A percentile compares a stretch with the other conserved stretches of the same genome.
Evolutionary conservation across 2,888 invertebrate genomes (phyloP).

Genomic region (Peribatodes rhomboidaria): DNA sequence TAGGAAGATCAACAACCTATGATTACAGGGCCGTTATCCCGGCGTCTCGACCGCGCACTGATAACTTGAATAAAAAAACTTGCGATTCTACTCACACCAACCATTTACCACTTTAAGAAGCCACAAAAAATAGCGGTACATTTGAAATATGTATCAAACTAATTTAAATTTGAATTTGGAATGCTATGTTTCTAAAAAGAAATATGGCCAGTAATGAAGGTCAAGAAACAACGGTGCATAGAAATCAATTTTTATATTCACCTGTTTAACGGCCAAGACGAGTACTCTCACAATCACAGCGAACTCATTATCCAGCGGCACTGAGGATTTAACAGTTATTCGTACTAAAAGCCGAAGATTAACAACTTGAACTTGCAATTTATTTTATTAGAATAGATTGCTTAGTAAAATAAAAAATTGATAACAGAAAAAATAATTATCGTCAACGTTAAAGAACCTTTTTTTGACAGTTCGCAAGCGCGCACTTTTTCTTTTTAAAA

Average conservation of each 20-base stretch:
- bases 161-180: conserved; percentile 54
- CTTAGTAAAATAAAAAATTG: background rate
- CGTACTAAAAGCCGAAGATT: conserved; percentile 71
- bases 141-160: conserved; percentile 39
- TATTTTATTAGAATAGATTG: conserved; percentile 31
- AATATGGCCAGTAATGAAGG: conserved; percentile 53
- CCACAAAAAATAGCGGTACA: conserved; percentile 44
- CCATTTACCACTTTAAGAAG: conserved; percentile 29
- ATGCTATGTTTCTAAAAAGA: conserved; percentile 38
- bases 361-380: conserved; percentile 52
- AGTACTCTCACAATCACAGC: conserved; percentile 78
- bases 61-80: conserved; percentile 66
- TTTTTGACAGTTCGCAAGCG: conserved; percentile 75
- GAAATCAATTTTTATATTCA: conserved; percentile 73
- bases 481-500: conserved; percentile 75
- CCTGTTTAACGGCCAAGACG: conserved; percentile 79
- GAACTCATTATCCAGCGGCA: conserved; percentile 82
- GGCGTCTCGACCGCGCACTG: conserved; percentile 74
- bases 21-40: conserved; percentile 86
- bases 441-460: conserved; percentile 51
- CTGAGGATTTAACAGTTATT: conserved; percentile 79
- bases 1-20: conserved; percentile 86
- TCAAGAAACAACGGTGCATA: conserved; percentile 63
- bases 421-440: conserved; percentile 35
- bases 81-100: conserved; percentile 29